Conservation (phyloP, 1,140 invertebrate species). For the Sitobion miscanthi region DNA sequence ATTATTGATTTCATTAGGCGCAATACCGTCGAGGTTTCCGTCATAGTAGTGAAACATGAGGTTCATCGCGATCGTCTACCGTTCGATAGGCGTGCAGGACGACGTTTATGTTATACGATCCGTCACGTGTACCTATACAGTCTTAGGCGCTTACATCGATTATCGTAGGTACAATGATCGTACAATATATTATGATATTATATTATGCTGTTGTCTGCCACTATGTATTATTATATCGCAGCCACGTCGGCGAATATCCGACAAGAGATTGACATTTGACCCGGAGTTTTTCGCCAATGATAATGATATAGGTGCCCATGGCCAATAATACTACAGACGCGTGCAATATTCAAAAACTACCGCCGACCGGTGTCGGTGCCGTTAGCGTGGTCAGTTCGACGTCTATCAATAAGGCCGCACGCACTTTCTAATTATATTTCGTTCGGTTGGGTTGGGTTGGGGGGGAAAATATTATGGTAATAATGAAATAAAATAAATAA, state of each 20-base stretch:
- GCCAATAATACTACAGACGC: not conserved
- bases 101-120: not conserved
- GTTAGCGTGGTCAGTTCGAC: not conserved
- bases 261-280: not conserved
- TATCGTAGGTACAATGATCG: not conserved
- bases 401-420: not conserved
- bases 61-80: not conserved
- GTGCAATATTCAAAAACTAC: not conserved
- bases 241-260: not conserved
- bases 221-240: not conserved
- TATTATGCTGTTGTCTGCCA: not conserved
- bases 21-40: not conserved
- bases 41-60: not conserved
- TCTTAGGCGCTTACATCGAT: not conserved
- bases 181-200: not conserved
- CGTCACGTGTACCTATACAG: not conserved
- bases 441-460: not conserved
- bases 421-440: constrained; percentile 6
- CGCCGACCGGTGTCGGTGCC: not conserved
- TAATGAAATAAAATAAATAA: not conserved
- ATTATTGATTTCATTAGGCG: not conserved
- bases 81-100: not conserved
- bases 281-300: not conserved
- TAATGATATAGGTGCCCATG: not conserved
- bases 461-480: not conserved